Evolutionary conservation across 2,113 vertebrate genomes (phyloP).

Genomic region (Lophius piscatorius): DNA sequence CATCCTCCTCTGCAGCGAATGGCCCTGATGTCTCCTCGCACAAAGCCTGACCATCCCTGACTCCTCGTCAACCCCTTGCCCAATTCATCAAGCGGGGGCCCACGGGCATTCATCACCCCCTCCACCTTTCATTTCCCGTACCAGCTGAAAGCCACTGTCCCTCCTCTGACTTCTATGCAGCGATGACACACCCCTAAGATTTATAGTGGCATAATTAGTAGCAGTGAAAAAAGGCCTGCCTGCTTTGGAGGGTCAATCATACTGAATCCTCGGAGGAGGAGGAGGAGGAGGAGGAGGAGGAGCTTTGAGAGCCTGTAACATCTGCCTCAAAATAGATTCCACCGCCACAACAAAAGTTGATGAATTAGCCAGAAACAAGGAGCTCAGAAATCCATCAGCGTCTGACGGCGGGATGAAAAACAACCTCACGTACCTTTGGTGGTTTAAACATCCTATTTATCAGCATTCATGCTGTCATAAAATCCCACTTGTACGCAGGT

Average conservation of each 20-base stretch:
- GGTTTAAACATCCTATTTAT: slow-evolving; percentile 53
- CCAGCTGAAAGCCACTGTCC: slow-evolving; percentile 79
- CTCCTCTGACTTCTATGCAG: slow-evolving; percentile 76
- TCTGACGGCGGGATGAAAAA: slow-evolving; percentile 48
- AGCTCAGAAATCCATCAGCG: slow-evolving; percentile 56
- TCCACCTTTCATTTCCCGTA: slow-evolving; percentile 77
- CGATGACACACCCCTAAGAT: slow-evolving; percentile 73
- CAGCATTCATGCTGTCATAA: slow-evolving; percentile 53
- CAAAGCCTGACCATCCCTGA: slow-evolving; percentile 77
- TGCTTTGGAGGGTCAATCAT: slow-evolving; percentile 66
- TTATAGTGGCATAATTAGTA: slow-evolving; percentile 79
- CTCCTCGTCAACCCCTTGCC: slow-evolving; percentile 76
- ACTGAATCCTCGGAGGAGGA: slow-evolving; percentile 59
- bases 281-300: too few relatives aligned
- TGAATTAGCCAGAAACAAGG: slow-evolving; percentile 61
- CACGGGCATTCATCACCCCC: slow-evolving; percentile 75
- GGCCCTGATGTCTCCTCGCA: slow-evolving; percentile 66
- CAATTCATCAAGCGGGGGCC: slow-evolving; percentile 78
- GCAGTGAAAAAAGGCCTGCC: slow-evolving; percentile 60
- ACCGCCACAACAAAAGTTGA: slow-evolving; percentile 55
- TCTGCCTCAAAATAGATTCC: slow-evolving; percentile 62
- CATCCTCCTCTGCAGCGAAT: slow-evolving; percentile 60
- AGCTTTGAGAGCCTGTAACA: slow-evolving; percentile 54
- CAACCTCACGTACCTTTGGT: slow-evolving; percentile 46
- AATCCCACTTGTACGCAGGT: slow-evolving; percentile 50